phyloP scores from a whole-genome alignment of 2,888 invertebrate species.

The Rhorus exstirpatorius region DNA sequence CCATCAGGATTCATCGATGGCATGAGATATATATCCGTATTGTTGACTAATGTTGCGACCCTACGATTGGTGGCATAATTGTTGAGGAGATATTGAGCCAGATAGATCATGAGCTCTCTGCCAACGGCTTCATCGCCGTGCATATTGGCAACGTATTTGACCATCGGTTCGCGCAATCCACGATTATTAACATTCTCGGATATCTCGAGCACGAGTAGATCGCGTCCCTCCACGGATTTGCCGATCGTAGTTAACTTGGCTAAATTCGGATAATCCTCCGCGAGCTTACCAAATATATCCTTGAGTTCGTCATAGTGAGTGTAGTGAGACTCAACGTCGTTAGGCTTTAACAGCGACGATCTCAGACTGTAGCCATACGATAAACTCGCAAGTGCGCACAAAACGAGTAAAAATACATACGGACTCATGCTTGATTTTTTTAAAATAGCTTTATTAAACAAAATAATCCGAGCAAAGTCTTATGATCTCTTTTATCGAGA shows the following conservation, averaged over 20 bases:
- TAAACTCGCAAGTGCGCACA: conserved; percentile 54
- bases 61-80: conserved; percentile 91
- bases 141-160: conserved; percentile 98
- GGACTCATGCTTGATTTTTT: conserved; percentile 53
- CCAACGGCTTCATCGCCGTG: conserved; percentile 98
- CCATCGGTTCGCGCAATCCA: conserved; percentile 92
- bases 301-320: conserved; percentile 91
- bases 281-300: conserved; percentile 89
- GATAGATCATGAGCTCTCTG: conserved; percentile 92
- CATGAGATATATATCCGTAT: conserved; percentile 97
- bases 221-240: conserved; percentile 92
- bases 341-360: conserved; percentile 33
- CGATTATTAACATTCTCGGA: conserved; percentile 90
- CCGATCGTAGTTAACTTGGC: conserved; percentile 93
- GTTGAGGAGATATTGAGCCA: conserved; percentile 93
- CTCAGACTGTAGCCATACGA: conserved; percentile 55
- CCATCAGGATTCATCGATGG: conserved; percentile 99
- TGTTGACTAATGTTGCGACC: conserved; percentile 92
- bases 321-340: conserved; percentile 86
- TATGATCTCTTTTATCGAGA: too few species aligned
- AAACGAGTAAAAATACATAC: conserved; percentile 53
- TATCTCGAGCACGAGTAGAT: conserved; percentile 94
- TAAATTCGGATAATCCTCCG: conserved; percentile 89
- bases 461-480: background rate
- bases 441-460: background rate